phyloP scores from a whole-genome alignment of 2,113 vertebrate species.

The Hippolais icterina region DNA sequence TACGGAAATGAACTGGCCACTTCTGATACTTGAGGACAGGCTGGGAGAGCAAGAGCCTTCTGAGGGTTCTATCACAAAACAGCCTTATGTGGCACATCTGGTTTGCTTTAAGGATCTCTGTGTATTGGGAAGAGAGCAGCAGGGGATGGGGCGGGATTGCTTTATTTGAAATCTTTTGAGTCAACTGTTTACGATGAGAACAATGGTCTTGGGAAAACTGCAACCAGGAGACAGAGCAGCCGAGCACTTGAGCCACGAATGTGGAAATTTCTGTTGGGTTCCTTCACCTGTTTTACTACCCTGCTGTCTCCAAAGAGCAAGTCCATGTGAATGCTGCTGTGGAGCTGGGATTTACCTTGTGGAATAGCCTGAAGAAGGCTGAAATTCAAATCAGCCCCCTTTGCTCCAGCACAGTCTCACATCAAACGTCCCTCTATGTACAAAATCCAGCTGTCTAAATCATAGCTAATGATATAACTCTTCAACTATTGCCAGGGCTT shows the following conservation, averaged over 20 bases:
- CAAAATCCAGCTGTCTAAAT: neutral
- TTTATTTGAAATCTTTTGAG: conserved; percentile 50
- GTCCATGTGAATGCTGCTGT: neutral
- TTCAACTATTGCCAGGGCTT: neutral
- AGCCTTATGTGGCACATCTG: conserved; percentile 55
- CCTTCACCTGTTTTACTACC: neutral
- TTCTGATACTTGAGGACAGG: neutral
- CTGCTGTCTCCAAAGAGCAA: neutral
- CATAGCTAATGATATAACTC: neutral
- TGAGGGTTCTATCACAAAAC: neutral
- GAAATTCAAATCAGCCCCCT: neutral
- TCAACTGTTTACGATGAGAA: conserved; percentile 53
- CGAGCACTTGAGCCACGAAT: neutral
- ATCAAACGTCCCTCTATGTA: neutral
- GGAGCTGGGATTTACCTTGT: neutral
- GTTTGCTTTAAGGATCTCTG: conserved; percentile 57
- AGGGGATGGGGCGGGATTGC: conserved; percentile 17
- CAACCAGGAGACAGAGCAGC: conserved; percentile 43
- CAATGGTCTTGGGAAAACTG: conserved; percentile 51
- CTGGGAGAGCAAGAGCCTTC: conserved; percentile 9
- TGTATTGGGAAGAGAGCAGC: conserved; percentile 38
- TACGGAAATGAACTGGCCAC: conserved; percentile 47
- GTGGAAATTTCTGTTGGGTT: conserved; percentile 5
- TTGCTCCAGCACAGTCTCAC: neutral
- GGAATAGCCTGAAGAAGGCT: neutral